Evolutionary conservation across 2,888 invertebrate genomes (phyloP).

Genomic region (Cheilosia urbana): DNA sequence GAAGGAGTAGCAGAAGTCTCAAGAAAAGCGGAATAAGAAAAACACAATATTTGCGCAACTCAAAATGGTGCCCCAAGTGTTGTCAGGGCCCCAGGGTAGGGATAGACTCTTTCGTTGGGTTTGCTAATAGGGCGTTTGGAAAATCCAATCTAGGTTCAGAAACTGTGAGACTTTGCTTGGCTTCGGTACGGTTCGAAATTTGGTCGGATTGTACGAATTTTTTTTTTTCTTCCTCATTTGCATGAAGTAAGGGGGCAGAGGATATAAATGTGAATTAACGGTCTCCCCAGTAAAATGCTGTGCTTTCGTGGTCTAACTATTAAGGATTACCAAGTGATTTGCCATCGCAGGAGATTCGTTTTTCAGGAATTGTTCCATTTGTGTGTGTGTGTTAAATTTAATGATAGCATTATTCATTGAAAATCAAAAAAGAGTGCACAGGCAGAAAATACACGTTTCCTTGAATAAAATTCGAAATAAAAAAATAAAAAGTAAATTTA

Average conservation of each 20-base stretch:
- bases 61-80: slow-evolving; percentile 60
- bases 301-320: slow-evolving; percentile 38
- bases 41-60: slow-evolving; percentile 66
- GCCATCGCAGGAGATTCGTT: slow-evolving; percentile 20
- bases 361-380: slow-evolving; percentile 18
- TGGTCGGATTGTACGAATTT: slow-evolving; percentile 39
- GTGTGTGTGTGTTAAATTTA: slow-evolving; percentile 2
- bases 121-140: slow-evolving; percentile 40
- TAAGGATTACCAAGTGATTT: slow-evolving; percentile 52
- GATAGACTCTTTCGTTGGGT: slow-evolving; percentile 65
- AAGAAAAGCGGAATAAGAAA: slow-evolving; percentile 49
- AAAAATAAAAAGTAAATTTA: slow-evolving; percentile 33
- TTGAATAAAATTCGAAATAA: slow-evolving; percentile 18
- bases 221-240: slow-evolving; percentile 2
- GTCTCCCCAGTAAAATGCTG: slow-evolving; percentile 32
- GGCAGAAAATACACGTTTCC: background rate
- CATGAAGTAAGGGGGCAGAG: slow-evolving; percentile 14
- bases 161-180: slow-evolving; percentile 82
- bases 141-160: slow-evolving; percentile 78
- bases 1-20: slow-evolving; percentile 45
- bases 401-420: background rate
- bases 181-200: slow-evolving; percentile 80
- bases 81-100: slow-evolving; percentile 28
- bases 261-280: slow-evolving; percentile 65
- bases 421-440: slow-evolving; percentile 2